These are phyloP conservation scores for Megamerina dolium DNA, from an alignment of 2,888 invertebrate species.

Conservation along the genomic window DNA sequence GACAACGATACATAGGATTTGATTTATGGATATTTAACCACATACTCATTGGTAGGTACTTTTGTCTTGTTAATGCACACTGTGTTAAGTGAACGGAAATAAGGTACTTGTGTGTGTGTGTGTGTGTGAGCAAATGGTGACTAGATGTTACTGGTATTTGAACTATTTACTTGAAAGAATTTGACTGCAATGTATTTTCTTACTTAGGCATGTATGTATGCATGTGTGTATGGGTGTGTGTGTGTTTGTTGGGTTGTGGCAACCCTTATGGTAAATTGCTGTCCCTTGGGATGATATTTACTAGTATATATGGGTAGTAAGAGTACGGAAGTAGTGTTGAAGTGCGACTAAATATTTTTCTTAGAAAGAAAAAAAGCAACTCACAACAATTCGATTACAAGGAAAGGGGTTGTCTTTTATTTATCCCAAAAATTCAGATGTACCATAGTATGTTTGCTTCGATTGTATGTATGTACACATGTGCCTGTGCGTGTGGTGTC, in stretches of 20 bases:
- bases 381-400: too few species aligned
- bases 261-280: slow-evolving; percentile 35
- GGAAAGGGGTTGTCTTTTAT: too few species aligned
- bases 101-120: too few species aligned
- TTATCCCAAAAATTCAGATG: too few species aligned
- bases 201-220: too few species aligned
- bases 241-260: slow-evolving; percentile 7
- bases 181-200: too few species aligned
- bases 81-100: slow-evolving; percentile 27
- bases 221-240: too few species aligned
- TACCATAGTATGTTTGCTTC: too few species aligned
- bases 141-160: too few species aligned
- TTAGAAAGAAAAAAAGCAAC: background rate
- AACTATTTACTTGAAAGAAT: too few species aligned
- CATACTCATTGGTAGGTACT: slow-evolving; percentile 32
- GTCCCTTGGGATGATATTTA: slow-evolving; percentile 32
- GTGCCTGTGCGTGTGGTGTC: slow-evolving; percentile 14
- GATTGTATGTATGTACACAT: background rate
- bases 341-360: slow-evolving; percentile 26
- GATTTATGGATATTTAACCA: slow-evolving; percentile 49
- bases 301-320: background rate
- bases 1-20: slow-evolving; percentile 26
- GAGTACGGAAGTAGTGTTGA: slow-evolving; percentile 18
- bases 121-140: slow-evolving; percentile 12
- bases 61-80: slow-evolving; percentile 15